phyloP scores from a whole-genome alignment of 2,113 vertebrate genomes.

The Pseudonaja textilis region DNA sequence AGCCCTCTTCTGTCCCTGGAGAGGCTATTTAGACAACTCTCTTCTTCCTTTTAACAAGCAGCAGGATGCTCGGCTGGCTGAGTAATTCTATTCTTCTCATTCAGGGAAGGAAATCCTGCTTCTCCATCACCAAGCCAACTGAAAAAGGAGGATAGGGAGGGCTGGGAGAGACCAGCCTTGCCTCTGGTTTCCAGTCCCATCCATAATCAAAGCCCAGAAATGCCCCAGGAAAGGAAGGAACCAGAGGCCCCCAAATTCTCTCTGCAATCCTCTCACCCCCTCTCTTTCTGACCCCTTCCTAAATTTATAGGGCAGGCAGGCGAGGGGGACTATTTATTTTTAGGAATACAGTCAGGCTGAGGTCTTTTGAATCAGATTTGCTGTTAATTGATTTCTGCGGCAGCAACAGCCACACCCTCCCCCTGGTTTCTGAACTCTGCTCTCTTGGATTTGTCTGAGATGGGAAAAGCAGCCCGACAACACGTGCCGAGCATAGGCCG shows the following conservation, averaged over 20 bases:
- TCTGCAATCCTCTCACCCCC: constrained; percentile 11
- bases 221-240: not conserved
- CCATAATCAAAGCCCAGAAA: not conserved
- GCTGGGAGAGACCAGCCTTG: not conserved
- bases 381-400: constrained; percentile 48
- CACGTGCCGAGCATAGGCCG: too few relatives aligned
- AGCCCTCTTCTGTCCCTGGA: constrained; percentile 1
- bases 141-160: too few relatives aligned
- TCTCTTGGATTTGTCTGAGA: not conserved
- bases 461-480: not conserved
- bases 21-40: constrained; percentile 28
- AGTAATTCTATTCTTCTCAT: constrained; percentile 29
- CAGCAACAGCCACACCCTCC: not conserved
- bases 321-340: constrained; percentile 47
- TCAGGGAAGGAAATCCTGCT: constrained; percentile 43
- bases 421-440: not conserved
- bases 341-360: constrained; percentile 50
- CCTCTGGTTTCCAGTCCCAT: not conserved
- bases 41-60: constrained; percentile 25
- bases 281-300: constrained; percentile 19
- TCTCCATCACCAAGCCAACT: not conserved
- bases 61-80: constrained; percentile 11
- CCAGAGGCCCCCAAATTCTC: not conserved
- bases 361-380: constrained; percentile 52
- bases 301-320: constrained; percentile 39